Conservation (phyloP, 2,888 invertebrate species). For the Thymelicus sylvestris region DNA sequence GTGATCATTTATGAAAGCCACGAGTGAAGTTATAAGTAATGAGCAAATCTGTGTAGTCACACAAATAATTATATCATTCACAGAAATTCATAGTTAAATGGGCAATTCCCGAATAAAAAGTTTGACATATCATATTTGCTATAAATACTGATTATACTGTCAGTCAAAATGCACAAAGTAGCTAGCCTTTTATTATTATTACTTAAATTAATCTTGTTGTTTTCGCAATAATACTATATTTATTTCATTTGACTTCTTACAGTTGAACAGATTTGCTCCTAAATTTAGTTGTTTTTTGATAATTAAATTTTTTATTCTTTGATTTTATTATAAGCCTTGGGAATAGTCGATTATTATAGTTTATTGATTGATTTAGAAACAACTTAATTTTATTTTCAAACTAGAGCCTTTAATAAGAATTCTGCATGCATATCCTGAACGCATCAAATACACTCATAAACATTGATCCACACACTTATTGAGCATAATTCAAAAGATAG, state of each 20-base stretch:
- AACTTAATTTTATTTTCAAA: slow-evolving; percentile 8
- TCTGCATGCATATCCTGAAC: slow-evolving; percentile 36
- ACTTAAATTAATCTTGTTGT: no score
- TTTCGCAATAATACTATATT: no score
- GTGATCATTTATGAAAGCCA: not conserved
- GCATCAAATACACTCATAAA: slow-evolving; percentile 34
- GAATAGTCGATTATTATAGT: slow-evolving; percentile 18
- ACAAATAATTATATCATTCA: not conserved
- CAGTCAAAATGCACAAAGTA: no score
- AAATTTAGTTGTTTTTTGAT: slow-evolving; percentile 1
- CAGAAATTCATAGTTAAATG: not conserved
- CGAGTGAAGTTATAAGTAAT: not conserved
- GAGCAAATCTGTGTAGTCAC: slow-evolving; percentile 27
- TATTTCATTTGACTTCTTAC: not conserved
- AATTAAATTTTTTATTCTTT: slow-evolving; percentile 16
- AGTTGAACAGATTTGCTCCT: slow-evolving; percentile 34
- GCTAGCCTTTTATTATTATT: no score
- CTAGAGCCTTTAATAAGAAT: slow-evolving; percentile 8
- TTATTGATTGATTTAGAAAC: slow-evolving; percentile 25
- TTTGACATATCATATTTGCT: no score
- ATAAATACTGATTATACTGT: no score
- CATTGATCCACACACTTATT: slow-evolving; percentile 23
- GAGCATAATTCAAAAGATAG: not conserved
- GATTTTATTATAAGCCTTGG: slow-evolving; percentile 13
- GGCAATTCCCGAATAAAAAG: no score